Evolutionary conservation across 2,797 vertebrate species (phyloP), one percentile per base, ranked within the genome.

Genomic region (Falco berigora): DNA sequence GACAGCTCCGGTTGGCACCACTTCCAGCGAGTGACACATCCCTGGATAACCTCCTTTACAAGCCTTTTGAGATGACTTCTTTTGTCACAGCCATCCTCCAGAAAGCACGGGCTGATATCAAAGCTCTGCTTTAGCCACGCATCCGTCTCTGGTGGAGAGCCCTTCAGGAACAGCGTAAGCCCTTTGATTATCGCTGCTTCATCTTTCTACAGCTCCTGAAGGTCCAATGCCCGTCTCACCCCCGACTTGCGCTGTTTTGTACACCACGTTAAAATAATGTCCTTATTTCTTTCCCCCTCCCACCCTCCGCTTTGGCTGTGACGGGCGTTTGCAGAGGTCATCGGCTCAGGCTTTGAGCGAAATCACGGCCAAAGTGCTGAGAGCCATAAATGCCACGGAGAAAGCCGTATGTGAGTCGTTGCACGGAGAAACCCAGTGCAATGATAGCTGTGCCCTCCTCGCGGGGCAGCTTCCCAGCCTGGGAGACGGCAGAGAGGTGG

Each of bases 311-410:
- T 84, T 52, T 66, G 92, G 49, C 85, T 94, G 38, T 56, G 53
- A 63, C 0, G 56, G 98, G 97, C 91, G 91, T 98, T 98, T 96
- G 4, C 92, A 99, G 98, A 98, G 98, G 98, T 98, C 98, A 0
- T 98, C 98, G 3, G 98, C 98, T 16, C 98, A 98, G 62, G 98
- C 98, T 97, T 98, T 99, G 96, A 99, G 98, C 40, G 98, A 98
- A 98, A 98, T 99, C 98, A 98, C 98, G 72, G 98, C 97, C 96
- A 98, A 98, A 98, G 98, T 98, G 89, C 97, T 99, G 97, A 98
- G 98, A 98, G 98, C 98, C 97, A 98, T 99, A 98, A 99, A 98
- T 64, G 97, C 98, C 95, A 98, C 98, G 88, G 98, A 99, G 98
- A 98, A 92, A 59, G 98, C 98, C 2, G 97, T 98, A 97, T 97